These are phyloP conservation scores for Scytalopus superciliaris DNA, from an alignment of 2,113 vertebrate genomes.

Conservation along the genomic window DNA sequence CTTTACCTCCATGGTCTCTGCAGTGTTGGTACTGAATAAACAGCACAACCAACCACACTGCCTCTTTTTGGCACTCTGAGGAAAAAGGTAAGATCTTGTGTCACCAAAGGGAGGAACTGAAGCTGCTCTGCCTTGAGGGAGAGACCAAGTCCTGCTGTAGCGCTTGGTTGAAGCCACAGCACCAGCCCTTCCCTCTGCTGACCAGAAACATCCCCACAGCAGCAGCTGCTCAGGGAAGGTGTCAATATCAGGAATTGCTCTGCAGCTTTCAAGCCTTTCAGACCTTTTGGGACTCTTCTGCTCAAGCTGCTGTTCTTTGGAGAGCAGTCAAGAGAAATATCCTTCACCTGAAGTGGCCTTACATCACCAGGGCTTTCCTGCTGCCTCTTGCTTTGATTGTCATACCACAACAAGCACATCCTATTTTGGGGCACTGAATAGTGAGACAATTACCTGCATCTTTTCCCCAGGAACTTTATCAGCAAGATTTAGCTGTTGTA, in stretches of 20 bases:
- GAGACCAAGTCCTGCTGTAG: neutral
- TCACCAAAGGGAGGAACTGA: neutral
- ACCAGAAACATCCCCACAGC: neutral
- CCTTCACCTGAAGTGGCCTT: neutral
- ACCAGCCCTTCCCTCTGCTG: neutral
- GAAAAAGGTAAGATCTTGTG: rapidly evolving
- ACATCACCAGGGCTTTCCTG: neutral
- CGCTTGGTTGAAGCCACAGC: neutral
- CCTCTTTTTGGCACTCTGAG: neutral
- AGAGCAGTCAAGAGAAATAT: neutral
- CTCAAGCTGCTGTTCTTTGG: neutral
- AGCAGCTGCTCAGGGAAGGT: neutral
- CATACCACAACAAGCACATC: rapidly evolving
- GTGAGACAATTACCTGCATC: neutral
- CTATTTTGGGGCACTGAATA: neutral
- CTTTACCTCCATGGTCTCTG: neutral
- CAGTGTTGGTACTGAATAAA: neutral
- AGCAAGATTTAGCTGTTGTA: neutral
- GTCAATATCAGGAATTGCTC: neutral
- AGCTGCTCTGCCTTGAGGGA: neutral
- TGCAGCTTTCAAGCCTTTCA: neutral
- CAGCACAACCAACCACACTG: neutral
- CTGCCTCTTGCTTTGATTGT: rapidly evolving
- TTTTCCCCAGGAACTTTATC: neutral
- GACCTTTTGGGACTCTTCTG: neutral